Evolutionary conservation across 2,888 invertebrate species (phyloP).

Genomic region (Ferdinandea cuprea): DNA sequence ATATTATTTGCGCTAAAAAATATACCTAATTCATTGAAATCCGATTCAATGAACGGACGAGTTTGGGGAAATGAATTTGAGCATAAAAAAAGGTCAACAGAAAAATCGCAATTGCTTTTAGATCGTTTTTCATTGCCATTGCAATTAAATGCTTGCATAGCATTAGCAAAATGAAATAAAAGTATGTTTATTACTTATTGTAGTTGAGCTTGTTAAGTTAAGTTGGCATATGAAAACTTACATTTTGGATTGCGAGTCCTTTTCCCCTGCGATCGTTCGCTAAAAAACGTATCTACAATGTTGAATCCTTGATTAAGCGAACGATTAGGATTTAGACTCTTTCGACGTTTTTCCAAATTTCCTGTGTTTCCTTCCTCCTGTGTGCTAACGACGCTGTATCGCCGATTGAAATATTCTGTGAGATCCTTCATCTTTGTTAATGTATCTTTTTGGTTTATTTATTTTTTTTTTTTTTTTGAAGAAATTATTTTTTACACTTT

Average conservation of each 20-base stretch:
- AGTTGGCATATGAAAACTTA: slow-evolving; percentile 80
- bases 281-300: slow-evolving; percentile 83
- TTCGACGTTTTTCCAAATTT: slow-evolving; percentile 76
- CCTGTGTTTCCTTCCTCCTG: slow-evolving; percentile 40
- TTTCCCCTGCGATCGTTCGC: slow-evolving; percentile 81
- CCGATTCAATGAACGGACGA: not conserved
- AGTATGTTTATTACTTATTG: too few relatives aligned
- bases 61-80: not conserved
- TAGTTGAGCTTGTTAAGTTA: too few relatives aligned
- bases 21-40: not conserved
- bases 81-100: slow-evolving; percentile 1
- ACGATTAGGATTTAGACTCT: slow-evolving; percentile 82
- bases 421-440: slow-evolving; percentile 86
- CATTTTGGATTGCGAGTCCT: slow-evolving; percentile 83
- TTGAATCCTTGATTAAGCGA: slow-evolving; percentile 81
- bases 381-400: slow-evolving; percentile 85
- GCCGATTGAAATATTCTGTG: slow-evolving; percentile 85
- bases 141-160: not conserved
- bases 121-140: slow-evolving; percentile 16
- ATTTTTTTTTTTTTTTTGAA: slow-evolving; percentile 31
- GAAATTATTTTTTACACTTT: slow-evolving; percentile 49
- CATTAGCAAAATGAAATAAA: not conserved
- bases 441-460: slow-evolving; percentile 69
- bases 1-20: slow-evolving; percentile 1
- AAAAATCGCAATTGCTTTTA: slow-evolving; percentile 6